Percentiles rank a stretch among this genome's conserved stretches.
Conservation (phyloP, 2,888 invertebrate genomes). For the Notodonta dromedarius region DNA sequence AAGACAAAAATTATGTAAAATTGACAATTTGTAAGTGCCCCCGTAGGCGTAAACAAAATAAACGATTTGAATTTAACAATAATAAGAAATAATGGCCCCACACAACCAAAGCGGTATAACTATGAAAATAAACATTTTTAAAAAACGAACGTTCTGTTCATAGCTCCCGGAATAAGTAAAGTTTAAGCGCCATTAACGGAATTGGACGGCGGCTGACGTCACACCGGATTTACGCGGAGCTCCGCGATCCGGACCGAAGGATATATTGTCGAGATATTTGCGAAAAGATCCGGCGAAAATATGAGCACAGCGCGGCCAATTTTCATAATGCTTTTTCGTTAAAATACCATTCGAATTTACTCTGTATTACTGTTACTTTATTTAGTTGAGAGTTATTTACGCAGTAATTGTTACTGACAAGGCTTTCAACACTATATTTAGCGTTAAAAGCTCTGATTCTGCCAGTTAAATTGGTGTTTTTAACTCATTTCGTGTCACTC, state of each 20-base stretch:
- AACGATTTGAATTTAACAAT: neutral
- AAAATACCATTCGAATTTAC: no score
- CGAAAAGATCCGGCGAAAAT: conserved; percentile 34
- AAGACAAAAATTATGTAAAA: no score
- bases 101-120: conserved; percentile 23
- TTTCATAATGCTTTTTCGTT: conserved; percentile 33
- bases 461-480: no score
- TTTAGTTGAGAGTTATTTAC: no score
- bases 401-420: no score
- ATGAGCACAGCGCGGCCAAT: conserved; percentile 35
- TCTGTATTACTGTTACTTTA: no score
- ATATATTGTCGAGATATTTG: conserved; percentile 38
- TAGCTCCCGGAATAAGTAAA: conserved; percentile 65
- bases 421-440: no score
- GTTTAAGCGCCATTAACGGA: conserved; percentile 73
- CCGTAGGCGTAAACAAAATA: no score
- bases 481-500: no score
- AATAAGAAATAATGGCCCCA: conserved; percentile 3
- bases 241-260: conserved; percentile 29
- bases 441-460: no score
- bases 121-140: conserved; percentile 36
- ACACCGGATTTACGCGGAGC: conserved; percentile 57
- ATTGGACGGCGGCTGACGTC: conserved; percentile 68
- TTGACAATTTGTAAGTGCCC: no score
- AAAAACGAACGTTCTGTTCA: conserved; percentile 44